Evolutionary conservation across 2,797 vertebrate species (phyloP), one percentile per base, ranked within the genome.

Genomic region (Allobates femoralis): DNA sequence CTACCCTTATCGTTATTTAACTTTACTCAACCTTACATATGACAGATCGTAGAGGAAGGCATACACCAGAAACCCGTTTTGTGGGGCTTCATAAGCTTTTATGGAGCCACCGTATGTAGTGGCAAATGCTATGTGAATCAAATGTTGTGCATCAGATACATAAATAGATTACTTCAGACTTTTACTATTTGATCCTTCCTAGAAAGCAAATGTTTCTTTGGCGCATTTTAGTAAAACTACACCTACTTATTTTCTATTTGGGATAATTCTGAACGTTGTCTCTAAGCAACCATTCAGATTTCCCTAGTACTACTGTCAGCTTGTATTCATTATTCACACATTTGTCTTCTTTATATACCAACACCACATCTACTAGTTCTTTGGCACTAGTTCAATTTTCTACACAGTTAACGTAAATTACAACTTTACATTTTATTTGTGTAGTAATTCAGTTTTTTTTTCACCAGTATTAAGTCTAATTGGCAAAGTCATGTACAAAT

Each of bases 271-370:
- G 53, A 46, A 53, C 53, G 60, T 73, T n/a, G 81, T 83, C n/a
- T 83, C 81, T 73, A 83, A 74, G 81, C 69, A 83, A 83, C 81
- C 66, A 83, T 83, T 83, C 67, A 74, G 16, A 32, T 74, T 74
- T 83, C 53, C 55, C 53, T 73, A 60, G 14, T 74, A 74, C 37
- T 83, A 74, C n/a, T 74, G 56, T 60, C 67, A 73, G 51, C 46
- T 56, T 56, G 3, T 10, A 21, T 82, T 74, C 67, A 28, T 58
- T 53, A 60, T 73, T 83, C 81, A 73, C 21, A 46, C 50, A 7
- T 71, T 81, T 81, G 50, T 66, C 26, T 32, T 81, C 32, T 55
- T 55, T 28, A 34, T 21, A 82, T 83, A 73, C 26, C 3, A 15
- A 32, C 30, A 23, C 10, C 4, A 71, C 67, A 74, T 41, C n/a